A percentile compares a stretch with the other conserved stretches of the same genome.
These are phyloP conservation scores for Pterocles burchelli DNA, from an alignment of 2,113 vertebrate genomes.

Conservation along the genomic window DNA sequence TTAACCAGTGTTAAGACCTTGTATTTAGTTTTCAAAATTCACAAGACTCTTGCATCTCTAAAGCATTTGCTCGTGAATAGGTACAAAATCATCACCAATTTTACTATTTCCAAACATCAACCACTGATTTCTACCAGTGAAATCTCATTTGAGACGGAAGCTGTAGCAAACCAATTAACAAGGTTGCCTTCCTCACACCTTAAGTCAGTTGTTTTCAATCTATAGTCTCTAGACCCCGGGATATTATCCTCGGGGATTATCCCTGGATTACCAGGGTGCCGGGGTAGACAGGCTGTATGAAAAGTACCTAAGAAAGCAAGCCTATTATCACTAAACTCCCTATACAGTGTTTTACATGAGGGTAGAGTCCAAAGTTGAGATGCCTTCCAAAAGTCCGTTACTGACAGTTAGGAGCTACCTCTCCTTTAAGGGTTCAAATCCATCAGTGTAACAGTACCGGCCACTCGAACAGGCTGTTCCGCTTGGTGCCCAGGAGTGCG, in stretches of 20 bases:
- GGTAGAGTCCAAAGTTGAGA: neutral
- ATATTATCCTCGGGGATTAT: conserved; percentile 29
- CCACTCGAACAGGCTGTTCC: neutral
- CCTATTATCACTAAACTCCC: neutral
- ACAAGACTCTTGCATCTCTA: neutral
- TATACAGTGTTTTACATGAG: neutral
- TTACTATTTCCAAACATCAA: neutral
- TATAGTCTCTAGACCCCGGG: neutral
- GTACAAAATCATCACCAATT: neutral
- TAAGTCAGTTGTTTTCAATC: neutral
- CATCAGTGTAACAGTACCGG: neutral
- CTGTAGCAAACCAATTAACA: neutral
- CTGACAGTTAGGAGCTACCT: neutral
- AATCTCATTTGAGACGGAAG: neutral
- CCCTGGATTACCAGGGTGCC: neutral
- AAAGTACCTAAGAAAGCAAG: neutral
- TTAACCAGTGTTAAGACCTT: neutral
- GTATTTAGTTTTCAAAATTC: neutral
- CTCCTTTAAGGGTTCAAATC: neutral
- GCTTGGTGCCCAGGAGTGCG: accelerated
- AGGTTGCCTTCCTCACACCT: neutral
- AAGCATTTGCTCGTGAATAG: accelerated
- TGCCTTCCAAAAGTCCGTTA: neutral
- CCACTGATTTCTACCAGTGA: neutral
- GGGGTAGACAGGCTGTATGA: neutral